Base-by-base conservation (phyloP, 37 sponge, comb jelly and placozoan genomes). In the Crambe crambe region DNA sequence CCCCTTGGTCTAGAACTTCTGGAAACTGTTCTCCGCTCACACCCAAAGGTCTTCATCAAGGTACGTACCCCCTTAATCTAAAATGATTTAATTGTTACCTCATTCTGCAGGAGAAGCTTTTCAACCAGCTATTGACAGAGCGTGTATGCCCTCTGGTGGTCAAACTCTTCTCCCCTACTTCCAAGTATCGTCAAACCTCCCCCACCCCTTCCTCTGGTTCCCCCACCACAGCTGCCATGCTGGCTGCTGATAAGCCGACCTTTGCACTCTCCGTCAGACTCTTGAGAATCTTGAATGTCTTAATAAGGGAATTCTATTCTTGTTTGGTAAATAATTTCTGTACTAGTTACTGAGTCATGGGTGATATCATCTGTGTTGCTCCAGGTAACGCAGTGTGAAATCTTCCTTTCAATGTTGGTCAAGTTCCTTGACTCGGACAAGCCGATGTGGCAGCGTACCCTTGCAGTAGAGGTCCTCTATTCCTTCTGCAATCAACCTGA, bases 381-480 rank as follows among this genome's bases (percentile, higher is more conserved):
- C 66, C 66, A 96, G 97, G 81, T 93, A 10, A 97, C 95, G 0
- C 94, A 97, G 71, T 97, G 98, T 82, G 98, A 97, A 80, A 97
- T 97, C 22, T 97, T 97, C 73, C 77, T 97, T 3, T 93, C 95
- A 20, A 81, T 97, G 70, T 57, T 97, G 68, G 93, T 95, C 29
- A 95, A 86, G 89, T 97, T 97, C 68, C 82, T 97, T 72, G 98
- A 97, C 44, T 34, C 54, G 18, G 95, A 95, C 63, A 89, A 92
- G 70, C 98, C 95, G 18, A 51, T 90, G 54, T 97, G 98, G 98
- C 98, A 97, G 88, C 83, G 93, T 42, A 87, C 88, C 18, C 79
- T 97, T 12, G 95, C 98, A 37, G 75, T 97, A 36, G 98, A 97
- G 77, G 95, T 95, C 18, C 73, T 97, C 0, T 84, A 93, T 54